Evolutionary conservation across 2,113 vertebrate species (phyloP), one percentile per base, ranked within the genome.

Genomic region (Nerophis ophidion): DNA sequence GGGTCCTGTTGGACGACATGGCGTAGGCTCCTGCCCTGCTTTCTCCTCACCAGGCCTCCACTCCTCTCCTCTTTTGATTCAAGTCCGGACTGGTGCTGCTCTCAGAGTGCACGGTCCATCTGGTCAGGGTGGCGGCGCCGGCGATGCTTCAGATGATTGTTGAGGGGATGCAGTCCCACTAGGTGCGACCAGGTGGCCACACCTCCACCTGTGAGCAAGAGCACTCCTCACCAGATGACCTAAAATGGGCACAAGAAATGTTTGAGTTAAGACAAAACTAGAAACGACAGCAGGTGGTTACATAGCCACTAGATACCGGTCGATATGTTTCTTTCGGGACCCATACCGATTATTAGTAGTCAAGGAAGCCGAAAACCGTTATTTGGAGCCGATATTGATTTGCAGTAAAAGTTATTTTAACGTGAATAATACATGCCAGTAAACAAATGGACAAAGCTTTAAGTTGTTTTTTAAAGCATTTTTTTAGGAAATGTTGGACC

Each of bases 1-100:
- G 95, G 90, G 92, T 93, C 83, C 95, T 88, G 89, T 91, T 95
- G 0, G 95, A 94, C 61, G 95, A 98, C 95, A 98, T 98, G 6
- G 65, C 68, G 15, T 57, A 61, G 52, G 69, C 89, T 91, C 76
- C 63, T 80, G 66, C 50, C 77, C 65, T 60, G 49, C 57, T 45
- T 45, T 71, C 66, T 65, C 72, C 80, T 79, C 61, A 15, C 33
- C 16, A 36, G 44, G 26, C 19, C 26, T 9, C 40, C 10, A 4
- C 48, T 48, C 70, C 68, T 65, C 38, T 77, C 68, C 75, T 78
- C 65, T 76, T 74, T 72, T 64, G 42, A 56, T 6, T 63, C 63
- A 68, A 61, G 61, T 75, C 65, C 70, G 48, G 49, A n/a, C 61
- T 68, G 6, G 38, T 65, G 74, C 60, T 49, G 67, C 63, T 60